Base-by-base conservation (phyloP, 2,113 vertebrate species). In the Cheilinus undulatus region DNA sequence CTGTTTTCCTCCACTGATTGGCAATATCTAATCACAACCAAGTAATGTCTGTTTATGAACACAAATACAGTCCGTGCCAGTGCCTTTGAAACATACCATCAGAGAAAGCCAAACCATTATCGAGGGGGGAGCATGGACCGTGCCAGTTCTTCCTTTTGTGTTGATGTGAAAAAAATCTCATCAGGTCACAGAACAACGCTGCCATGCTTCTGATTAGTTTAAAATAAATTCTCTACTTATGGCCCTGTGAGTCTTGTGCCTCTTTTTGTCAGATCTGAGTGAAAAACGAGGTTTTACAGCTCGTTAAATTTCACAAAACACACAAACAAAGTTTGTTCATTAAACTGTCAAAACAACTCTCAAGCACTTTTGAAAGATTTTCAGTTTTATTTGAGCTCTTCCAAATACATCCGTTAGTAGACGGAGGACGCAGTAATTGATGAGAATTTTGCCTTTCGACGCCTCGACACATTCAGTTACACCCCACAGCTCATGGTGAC, bases 11-110 rank as follows among this genome's bases (percentile, higher is more conserved):
- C 66, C 75, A 17, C 86, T 86, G 89, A 90, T 90, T 89, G 80
- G 76, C 73, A 83, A 91, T 86, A 89, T 87, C 86, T 85, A 89
- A 92, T 91, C 86, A 78, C 83, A 66, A 82, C 75, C 64, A 69
- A 86, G 58, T 81, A 87, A 82, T 68, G 53, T 75, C 42, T 2
- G 66, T 36, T 86, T 73, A 81, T 71, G 63, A 79, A 40, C 50
- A 73, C 61, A 80, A 75, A 61, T 34, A 69, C 14, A 63, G 42
- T 51, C 46, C 7, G 32, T 61, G 69, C 71, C 66, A 75, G 53
- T 27, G 48, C n/a, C 48, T 84, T 73, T 78, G 65, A 66, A 80
- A 78, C 43, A 49, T 20, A 36, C 30, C 72, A 76, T 64, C 43
- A 65, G 57, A 72, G 36, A 53, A 58, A 63, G 34, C 57, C 71